Evolutionary conservation across 2,888 invertebrate genomes (phyloP).

Genomic region (Tachystola acroxantha): DNA sequence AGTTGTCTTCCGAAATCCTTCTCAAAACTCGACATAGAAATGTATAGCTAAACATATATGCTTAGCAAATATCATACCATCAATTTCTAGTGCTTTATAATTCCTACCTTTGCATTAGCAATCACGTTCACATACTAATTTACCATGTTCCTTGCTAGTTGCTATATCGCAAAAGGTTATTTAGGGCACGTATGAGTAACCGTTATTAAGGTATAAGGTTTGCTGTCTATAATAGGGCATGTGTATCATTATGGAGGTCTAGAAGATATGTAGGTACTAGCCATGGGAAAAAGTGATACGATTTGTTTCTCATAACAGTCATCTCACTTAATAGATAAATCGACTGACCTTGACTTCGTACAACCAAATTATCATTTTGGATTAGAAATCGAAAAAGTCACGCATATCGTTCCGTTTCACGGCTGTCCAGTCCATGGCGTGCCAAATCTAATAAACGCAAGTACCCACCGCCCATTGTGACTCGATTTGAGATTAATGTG

Average conservation of each 20-base stretch:
- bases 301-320: constrained; percentile 11
- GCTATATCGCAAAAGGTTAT: constrained; percentile 37
- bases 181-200: constrained; percentile 39
- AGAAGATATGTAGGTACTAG: background rate
- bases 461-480: constrained; percentile 14
- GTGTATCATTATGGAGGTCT: constrained; percentile 5
- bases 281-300: constrained; percentile 11
- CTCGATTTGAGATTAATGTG: constrained; percentile 6
- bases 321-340: constrained; percentile 24
- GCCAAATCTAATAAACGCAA: constrained; percentile 52
- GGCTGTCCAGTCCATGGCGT: constrained; percentile 42
- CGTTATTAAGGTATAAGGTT: constrained; percentile 38
- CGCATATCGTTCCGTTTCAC: constrained; percentile 48
- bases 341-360: constrained; percentile 48
- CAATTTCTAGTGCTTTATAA: constrained; percentile 3
- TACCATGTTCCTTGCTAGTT: no score
- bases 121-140: constrained; percentile 12
- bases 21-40: no score
- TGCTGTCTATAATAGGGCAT: constrained; percentile 27
- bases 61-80: constrained; percentile 6
- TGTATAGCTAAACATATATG: no score
- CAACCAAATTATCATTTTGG: constrained; percentile 38
- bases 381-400: constrained; percentile 54
- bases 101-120: background rate
- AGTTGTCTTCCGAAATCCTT: no score